These are phyloP conservation scores for Rhagonycha lutea DNA, from an alignment of 2,888 invertebrate genomes.

Conservation along the genomic window DNA sequence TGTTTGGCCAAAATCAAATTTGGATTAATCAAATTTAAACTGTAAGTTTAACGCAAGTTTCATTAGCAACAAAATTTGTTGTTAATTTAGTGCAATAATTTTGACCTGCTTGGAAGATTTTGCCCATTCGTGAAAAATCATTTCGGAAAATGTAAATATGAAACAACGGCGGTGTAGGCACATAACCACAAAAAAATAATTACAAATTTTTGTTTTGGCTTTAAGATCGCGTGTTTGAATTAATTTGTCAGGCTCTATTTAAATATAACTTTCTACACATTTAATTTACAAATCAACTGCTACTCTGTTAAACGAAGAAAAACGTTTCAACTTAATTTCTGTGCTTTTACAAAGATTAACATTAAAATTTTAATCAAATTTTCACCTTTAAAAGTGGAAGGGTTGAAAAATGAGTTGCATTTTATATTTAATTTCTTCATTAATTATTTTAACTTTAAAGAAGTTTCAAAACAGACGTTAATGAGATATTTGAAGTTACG, in stretches of 20 bases:
- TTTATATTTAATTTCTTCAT: not conserved
- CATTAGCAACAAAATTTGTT: not conserved
- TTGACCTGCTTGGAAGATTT: not conserved
- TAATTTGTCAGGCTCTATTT: not conserved
- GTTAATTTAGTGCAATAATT: not conserved
- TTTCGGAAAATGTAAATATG: no score
- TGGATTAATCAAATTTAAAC: not conserved
- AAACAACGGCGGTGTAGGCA: no score
- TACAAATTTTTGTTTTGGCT: not conserved
- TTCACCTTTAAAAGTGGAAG: not conserved
- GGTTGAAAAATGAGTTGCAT: not conserved
- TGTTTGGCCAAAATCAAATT: not conserved
- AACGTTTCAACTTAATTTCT: not conserved
- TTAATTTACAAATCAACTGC: not conserved
- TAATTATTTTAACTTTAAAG: not conserved
- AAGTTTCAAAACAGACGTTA: not conserved
- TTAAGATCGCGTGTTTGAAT: not conserved
- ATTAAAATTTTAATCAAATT: not conserved
- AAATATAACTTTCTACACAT: not conserved
- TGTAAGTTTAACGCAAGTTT: not conserved
- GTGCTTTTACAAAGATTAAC: not conserved
- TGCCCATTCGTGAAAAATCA: not conserved
- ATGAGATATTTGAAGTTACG: not conserved
- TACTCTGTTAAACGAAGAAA: not conserved
- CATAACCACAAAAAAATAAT: not conserved